These are phyloP conservation scores for Syritta pipiens DNA, from an alignment of 2,888 invertebrate genomes.

Conservation along the genomic window DNA sequence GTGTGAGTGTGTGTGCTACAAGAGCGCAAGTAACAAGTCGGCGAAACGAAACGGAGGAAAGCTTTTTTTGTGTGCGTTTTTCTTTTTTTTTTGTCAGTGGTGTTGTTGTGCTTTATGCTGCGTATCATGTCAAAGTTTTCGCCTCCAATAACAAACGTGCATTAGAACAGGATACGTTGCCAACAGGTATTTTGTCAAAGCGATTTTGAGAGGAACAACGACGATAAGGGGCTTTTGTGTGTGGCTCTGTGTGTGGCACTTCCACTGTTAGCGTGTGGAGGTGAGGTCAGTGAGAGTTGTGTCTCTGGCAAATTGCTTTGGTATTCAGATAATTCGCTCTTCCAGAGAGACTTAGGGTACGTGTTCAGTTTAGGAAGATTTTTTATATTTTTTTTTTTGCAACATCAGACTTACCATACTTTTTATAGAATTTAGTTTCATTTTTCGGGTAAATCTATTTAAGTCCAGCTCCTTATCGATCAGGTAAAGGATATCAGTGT, in stretches of 20 bases:
- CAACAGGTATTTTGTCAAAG: conserved; percentile 64
- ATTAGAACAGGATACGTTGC: conserved; percentile 39
- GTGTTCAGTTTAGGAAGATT: neutral
- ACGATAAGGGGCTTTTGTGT: neutral
- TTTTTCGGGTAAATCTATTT: no score
- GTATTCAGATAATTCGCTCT: neutral
- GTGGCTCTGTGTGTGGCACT: neutral
- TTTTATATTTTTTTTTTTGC: neutral
- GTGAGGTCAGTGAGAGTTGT: conserved; percentile 1
- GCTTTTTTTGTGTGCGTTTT: no score
- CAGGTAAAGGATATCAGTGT: no score
- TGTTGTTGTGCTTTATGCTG: conserved; percentile 19
- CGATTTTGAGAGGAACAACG: neutral
- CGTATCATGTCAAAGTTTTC: conserved; percentile 1
- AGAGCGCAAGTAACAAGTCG: conserved; percentile 65
- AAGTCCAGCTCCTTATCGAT: no score
- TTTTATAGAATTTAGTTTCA: no score
- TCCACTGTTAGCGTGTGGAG: no score
- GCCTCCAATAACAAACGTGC: conserved; percentile 9
- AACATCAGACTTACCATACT: no score
- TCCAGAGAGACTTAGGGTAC: conserved; percentile 1
- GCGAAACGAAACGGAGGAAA: no score
- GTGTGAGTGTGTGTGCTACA: conserved; percentile 18
- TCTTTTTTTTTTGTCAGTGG: no score
- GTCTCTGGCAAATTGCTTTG: conserved; percentile 11